Evolutionary conservation across 1,140 invertebrate genomes (phyloP).

Genomic region (Atta cephalotes): DNA sequence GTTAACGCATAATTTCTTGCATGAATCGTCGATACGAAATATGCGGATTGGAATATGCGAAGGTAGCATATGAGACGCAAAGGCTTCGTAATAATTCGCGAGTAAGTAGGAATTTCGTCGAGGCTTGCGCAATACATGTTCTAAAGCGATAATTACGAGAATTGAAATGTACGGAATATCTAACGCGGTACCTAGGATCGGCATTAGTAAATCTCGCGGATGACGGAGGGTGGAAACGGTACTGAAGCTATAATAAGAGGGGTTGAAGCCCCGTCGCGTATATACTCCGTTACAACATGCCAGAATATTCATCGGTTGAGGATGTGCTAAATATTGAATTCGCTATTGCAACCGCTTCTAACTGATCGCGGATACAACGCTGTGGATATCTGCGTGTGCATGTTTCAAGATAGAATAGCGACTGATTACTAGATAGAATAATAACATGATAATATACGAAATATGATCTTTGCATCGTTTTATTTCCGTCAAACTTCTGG

Average conservation of each 20-base stretch:
- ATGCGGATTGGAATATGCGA: slow-evolving; percentile 32
- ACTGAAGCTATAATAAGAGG: slow-evolving; percentile 65
- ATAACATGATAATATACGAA: slow-evolving; percentile 35
- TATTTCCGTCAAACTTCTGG: not conserved
- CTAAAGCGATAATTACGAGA: slow-evolving; percentile 71
- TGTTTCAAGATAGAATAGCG: slow-evolving; percentile 46
- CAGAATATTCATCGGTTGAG: slow-evolving; percentile 72
- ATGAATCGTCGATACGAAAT: slow-evolving; percentile 46
- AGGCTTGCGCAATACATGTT: slow-evolving; percentile 24
- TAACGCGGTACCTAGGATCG: slow-evolving; percentile 41
- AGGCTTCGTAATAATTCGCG: slow-evolving; percentile 52
- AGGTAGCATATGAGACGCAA: slow-evolving; percentile 22
- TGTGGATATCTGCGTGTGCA: slow-evolving; percentile 4
- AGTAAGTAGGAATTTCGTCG: slow-evolving; percentile 65
- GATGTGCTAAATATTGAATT: slow-evolving; percentile 74
- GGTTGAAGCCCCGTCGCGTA: slow-evolving; percentile 46
- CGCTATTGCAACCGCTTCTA: slow-evolving; percentile 57
- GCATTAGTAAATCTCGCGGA: slow-evolving; percentile 60
- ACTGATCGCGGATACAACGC: slow-evolving; percentile 62
- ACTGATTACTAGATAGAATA: slow-evolving; percentile 65
- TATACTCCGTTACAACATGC: slow-evolving; percentile 65
- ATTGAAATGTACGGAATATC: slow-evolving; percentile 69
- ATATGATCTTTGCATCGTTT: not conserved
- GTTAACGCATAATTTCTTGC: slow-evolving; percentile 32
- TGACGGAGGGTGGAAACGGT: slow-evolving; percentile 53